Conservation (phyloP, 2,113 vertebrate genomes). For the Limnothrissa miodon region DNA sequence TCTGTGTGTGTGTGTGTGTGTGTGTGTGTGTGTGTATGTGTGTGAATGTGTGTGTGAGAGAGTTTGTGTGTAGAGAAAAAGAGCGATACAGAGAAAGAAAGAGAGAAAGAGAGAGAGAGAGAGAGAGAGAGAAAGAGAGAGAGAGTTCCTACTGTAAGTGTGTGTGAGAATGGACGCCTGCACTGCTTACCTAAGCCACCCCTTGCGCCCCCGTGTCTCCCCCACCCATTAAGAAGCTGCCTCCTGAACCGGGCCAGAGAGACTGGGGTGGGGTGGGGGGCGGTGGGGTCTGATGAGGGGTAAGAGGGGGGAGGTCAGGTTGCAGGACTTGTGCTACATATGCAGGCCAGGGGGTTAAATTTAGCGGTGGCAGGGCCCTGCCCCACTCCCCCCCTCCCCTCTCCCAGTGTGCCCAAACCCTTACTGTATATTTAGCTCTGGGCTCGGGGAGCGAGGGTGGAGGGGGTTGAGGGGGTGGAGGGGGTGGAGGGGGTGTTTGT, state of each 20-base stretch:
- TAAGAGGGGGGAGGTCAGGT: conserved; percentile 72
- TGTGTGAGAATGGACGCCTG: conserved; percentile 55
- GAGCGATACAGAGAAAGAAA: conserved; percentile 35
- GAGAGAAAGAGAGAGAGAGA: background rate
- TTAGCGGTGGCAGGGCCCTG: conserved; percentile 74
- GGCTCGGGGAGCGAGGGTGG: background rate
- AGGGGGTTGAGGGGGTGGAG: too few species aligned
- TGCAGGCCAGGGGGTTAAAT: conserved; percentile 90
- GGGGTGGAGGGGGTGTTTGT: too few species aligned
- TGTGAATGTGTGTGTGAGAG: background rate
- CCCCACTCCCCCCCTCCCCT: conserved; percentile 17
- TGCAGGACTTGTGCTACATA: conserved; percentile 93
- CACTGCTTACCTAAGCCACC: conserved; percentile 64
- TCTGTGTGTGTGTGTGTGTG: conserved; percentile 42
- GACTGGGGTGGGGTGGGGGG: conserved; percentile 32
- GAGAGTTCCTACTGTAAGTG: conserved; percentile 50
- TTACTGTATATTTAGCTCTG: conserved; percentile 37
- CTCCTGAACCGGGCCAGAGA: conserved; percentile 66
- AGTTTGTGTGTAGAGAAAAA: conserved; percentile 27
- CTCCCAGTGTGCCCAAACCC: background rate
- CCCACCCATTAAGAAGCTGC: conserved; percentile 66
- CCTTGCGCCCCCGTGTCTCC: conserved; percentile 21
- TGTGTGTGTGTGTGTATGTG: conserved; percentile 48
- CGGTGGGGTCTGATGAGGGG: conserved; percentile 58
- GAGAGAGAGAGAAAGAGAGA: conserved; percentile 46